Evolutionary conservation across 2,797 vertebrate species (phyloP).

Genomic region (Coregonus ussuriensis): DNA sequence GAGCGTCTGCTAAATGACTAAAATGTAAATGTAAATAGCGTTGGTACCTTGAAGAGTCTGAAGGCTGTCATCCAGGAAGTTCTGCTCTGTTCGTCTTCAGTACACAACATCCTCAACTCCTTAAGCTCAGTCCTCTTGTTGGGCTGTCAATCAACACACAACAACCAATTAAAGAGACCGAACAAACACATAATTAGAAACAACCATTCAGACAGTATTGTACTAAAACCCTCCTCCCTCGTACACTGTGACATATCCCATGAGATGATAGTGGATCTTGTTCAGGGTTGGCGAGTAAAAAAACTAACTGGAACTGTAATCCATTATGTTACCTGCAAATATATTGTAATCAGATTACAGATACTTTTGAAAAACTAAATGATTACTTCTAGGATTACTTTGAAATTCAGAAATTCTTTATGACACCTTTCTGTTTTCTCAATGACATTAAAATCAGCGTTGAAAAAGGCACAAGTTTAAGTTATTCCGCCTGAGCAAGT

Average conservation of each 20-base stretch:
- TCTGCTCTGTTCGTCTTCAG: conserved; percentile 92
- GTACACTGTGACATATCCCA: not conserved
- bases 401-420: no score
- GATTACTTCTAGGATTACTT: no score
- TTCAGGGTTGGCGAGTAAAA: not conserved
- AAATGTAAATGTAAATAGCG: no score
- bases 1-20: no score
- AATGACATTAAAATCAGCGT: no score
- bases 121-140: conserved; percentile 89
- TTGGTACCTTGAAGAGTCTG: conserved; percentile 53
- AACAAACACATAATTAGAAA: not conserved
- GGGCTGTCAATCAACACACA: conserved; percentile 75
- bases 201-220: not conserved
- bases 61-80: conserved; percentile 96
- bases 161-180: conserved; percentile 27
- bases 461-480: no score
- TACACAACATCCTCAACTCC: conserved; percentile 91
- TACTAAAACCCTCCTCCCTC: not conserved
- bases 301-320: no score
- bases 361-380: no score
- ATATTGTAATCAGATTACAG: no score
- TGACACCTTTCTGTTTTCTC: no score
- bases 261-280: not conserved
- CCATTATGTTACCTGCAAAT: no score
- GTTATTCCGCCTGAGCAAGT: no score